Percentiles rank a stretch among this genome's conserved stretches.
These are phyloP conservation scores for Cephalopachus bancanus DNA, from an alignment of 2,797 vertebrate species.

Conservation along the genomic window DNA sequence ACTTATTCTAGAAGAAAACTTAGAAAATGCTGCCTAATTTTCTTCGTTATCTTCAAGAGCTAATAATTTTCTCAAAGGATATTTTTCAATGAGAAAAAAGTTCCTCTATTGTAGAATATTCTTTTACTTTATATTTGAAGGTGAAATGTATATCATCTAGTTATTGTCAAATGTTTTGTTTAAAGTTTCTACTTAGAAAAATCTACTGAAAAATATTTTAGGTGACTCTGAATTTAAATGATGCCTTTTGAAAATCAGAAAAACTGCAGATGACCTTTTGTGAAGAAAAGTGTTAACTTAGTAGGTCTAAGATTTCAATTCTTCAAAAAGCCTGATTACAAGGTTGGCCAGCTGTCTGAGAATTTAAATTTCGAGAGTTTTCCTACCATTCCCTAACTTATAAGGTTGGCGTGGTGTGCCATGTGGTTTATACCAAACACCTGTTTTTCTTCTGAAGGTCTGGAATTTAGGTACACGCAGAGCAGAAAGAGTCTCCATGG, in stretches of 20 bases:
- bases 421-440: neutral
- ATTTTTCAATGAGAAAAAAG: constrained; percentile 29
- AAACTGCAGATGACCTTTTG: neutral
- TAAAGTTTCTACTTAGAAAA: constrained; percentile 8
- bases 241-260: constrained; percentile 40
- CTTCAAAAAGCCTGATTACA: neutral
- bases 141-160: neutral
- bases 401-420: neutral
- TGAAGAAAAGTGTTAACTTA: neutral
- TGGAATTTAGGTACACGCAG: neutral
- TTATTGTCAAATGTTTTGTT: neutral
- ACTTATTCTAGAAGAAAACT: constrained; percentile 8
- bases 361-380: neutral
- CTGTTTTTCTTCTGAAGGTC: neutral
- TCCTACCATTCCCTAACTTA: neutral
- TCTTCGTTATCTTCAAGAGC: constrained; percentile 23
- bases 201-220: constrained; percentile 25
- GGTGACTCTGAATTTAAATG: constrained; percentile 25
- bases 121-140: constrained; percentile 58
- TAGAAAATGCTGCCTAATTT: constrained; percentile 35
- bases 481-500: neutral
- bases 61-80: neutral
- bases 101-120: constrained; percentile 18
- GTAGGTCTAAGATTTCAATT: neutral
- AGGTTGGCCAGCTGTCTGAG: neutral